These are phyloP conservation scores for Rhadina sibilatrix DNA, from an alignment of 2,113 vertebrate species.

Conservation along the genomic window DNA sequence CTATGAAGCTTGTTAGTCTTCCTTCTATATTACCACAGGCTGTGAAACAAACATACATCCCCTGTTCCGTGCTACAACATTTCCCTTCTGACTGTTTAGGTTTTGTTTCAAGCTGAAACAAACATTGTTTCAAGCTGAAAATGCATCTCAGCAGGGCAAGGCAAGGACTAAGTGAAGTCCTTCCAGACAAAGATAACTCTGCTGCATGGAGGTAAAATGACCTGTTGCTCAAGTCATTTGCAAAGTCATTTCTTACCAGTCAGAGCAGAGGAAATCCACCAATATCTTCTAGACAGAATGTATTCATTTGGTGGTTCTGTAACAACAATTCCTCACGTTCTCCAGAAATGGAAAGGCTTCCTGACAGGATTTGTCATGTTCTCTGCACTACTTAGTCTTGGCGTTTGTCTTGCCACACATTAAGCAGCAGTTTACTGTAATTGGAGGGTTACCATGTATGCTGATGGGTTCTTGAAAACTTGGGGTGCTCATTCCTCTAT, in stretches of 20 bases:
- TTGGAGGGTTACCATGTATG: neutral
- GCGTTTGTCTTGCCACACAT: neutral
- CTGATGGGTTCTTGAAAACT: neutral
- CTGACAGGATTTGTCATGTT: neutral
- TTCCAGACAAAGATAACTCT: neutral
- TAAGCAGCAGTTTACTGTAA: neutral
- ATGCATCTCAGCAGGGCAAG: neutral
- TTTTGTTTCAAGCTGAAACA: neutral
- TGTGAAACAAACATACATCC: neutral
- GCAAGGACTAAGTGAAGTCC: neutral
- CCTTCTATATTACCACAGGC: neutral
- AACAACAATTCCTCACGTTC: neutral
- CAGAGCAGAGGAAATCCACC: neutral
- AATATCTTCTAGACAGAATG: neutral
- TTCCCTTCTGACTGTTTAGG: neutral
- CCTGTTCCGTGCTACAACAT: neutral
- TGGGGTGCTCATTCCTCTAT: neutral
- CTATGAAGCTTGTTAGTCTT: neutral
- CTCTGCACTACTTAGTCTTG: neutral
- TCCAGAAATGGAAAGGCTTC: neutral
- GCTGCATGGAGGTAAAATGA: neutral
- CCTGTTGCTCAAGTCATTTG: neutral
- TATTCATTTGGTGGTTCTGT: neutral
- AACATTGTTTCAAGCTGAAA: neutral
- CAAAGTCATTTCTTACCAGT: neutral